A percentile compares a stretch with the other conserved stretches of the same genome.
These are phyloP conservation scores for Lasiurus borealis DNA, from an alignment of 2,113 vertebrate species.

Conservation along the genomic window DNA sequence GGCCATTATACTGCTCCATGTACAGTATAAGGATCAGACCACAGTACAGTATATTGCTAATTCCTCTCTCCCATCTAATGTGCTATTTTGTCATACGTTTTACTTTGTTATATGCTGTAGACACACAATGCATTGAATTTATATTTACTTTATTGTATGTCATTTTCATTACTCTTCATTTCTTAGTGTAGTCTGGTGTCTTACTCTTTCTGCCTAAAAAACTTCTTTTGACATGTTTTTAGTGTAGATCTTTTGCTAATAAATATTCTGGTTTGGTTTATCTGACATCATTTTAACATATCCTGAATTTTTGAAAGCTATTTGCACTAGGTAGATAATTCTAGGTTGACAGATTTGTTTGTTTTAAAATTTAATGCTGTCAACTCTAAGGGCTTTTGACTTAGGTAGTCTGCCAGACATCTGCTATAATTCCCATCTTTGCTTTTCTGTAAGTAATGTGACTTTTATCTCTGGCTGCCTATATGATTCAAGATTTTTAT, in stretches of 20 bases:
- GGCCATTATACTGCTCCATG: background rate
- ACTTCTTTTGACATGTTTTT: background rate
- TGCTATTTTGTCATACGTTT: background rate
- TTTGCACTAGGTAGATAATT: background rate
- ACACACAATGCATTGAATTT: conserved; percentile 17
- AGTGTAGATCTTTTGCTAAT: background rate
- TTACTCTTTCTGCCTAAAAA: background rate
- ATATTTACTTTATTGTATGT: background rate
- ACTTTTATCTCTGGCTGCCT: conserved; percentile 27
- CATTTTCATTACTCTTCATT: conserved; percentile 2
- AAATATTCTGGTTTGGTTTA: conserved; percentile 15
- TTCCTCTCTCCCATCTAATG: background rate
- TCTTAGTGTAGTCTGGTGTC: conserved; percentile 8
- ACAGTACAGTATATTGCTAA: background rate
- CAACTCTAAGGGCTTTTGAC: background rate
- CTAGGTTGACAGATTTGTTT: background rate
- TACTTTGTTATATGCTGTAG: background rate
- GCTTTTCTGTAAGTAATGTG: background rate
- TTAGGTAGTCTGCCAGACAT: background rate
- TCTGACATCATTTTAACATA: background rate
- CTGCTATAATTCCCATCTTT: background rate
- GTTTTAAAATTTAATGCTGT: background rate
- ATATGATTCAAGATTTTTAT: conserved; percentile 42
- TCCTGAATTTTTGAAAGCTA: background rate
- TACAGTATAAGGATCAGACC: background rate